Evolutionary conservation across 1,140 invertebrate genomes (phyloP).

Genomic region (Zaprionus nigranus): DNA sequence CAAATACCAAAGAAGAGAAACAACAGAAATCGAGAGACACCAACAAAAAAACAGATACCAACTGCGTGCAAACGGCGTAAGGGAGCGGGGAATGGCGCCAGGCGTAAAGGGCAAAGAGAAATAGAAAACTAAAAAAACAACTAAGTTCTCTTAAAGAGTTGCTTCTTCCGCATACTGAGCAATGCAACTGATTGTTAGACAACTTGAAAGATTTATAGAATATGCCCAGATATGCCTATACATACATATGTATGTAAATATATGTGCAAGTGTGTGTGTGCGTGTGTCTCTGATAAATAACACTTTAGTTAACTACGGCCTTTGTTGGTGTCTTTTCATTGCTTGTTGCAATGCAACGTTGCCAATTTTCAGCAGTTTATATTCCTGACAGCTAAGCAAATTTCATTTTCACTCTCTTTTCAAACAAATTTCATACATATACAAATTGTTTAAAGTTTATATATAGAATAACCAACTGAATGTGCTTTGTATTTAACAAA

Average conservation of each 20-base stretch:
- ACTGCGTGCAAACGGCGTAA: conserved; percentile 47
- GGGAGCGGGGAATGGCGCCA: background rate
- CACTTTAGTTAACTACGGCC: conserved; percentile 7
- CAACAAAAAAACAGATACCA: background rate
- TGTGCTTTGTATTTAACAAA: too few species aligned
- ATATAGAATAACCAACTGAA: too few species aligned
- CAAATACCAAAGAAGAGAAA: background rate
- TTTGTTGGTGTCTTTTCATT: conserved; percentile 5
- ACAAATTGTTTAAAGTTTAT: too few species aligned
- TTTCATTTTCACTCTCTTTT: conserved; percentile 45
- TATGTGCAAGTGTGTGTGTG: background rate
- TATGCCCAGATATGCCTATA: background rate
- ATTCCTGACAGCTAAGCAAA: background rate
- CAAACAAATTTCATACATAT: too few species aligned
- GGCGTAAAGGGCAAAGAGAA: background rate
- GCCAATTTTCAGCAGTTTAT: conserved; percentile 38
- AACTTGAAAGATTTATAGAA: conserved; percentile 14
- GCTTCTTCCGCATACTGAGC: conserved; percentile 3
- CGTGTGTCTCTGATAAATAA: conserved; percentile 2
- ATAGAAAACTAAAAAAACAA: conserved; percentile 41
- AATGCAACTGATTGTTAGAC: background rate
- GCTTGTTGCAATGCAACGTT: conserved; percentile 20
- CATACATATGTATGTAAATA: too few species aligned
- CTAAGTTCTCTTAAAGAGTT: conserved; percentile 52
- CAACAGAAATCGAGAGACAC: conserved; percentile 17